These are phyloP conservation scores for Dendrocincla tyrannina DNA, from an alignment of 2,797 vertebrate species.

Conservation along the genomic window DNA sequence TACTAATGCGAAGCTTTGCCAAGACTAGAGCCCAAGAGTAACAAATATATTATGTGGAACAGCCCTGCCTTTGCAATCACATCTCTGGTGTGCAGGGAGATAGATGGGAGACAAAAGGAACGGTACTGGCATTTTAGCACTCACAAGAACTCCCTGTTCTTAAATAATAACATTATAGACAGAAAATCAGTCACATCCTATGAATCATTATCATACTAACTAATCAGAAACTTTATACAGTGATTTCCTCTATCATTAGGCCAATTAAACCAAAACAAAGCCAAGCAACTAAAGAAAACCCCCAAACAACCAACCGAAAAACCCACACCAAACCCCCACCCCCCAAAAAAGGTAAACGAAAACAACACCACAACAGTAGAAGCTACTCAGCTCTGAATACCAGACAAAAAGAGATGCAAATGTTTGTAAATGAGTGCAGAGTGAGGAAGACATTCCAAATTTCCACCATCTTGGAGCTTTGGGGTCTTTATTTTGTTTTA, in stretches of 20 bases:
- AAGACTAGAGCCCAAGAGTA: not conserved
- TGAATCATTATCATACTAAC: not conserved
- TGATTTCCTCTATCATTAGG: not conserved
- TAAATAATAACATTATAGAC: not conserved
- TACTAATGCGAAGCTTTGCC: not conserved
- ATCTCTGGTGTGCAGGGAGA: not conserved
- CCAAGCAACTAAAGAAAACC: rapidly evolving
- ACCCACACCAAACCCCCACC: too few relatives aligned
- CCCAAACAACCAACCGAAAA: too few relatives aligned
- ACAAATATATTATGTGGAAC: not conserved
- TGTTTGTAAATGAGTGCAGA: not conserved
- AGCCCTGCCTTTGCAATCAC: not conserved
- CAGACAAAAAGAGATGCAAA: not conserved
- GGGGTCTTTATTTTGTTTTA: not conserved
- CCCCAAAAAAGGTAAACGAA: too few relatives aligned
- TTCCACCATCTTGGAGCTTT: not conserved
- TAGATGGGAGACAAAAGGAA: not conserved
- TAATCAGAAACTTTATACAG: not conserved
- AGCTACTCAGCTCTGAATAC: not conserved
- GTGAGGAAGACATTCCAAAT: not conserved
- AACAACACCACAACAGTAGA: not conserved
- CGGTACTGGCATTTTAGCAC: not conserved
- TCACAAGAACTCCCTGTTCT: not conserved
- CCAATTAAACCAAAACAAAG: not conserved
- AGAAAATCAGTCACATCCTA: not conserved